Conservation (phyloP, 2,888 invertebrate genomes). For the Rhagium mordax region DNA sequence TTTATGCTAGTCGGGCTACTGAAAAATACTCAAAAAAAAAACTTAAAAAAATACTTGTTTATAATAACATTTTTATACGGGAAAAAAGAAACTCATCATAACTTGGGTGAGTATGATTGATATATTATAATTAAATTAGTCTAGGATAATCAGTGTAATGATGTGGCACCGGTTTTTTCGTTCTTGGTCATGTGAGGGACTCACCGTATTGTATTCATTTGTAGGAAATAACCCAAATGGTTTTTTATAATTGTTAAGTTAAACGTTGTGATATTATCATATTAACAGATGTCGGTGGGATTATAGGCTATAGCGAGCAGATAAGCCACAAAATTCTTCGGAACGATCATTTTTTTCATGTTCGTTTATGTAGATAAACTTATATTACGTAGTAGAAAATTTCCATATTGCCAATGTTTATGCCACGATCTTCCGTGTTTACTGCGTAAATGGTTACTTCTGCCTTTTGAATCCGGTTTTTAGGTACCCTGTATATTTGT, state of each 20-base stretch:
- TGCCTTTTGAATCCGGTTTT: no score
- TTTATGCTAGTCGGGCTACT: conserved; percentile 40
- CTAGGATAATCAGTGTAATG: background rate
- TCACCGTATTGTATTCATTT: background rate
- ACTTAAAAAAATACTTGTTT: background rate
- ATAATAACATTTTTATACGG: background rate
- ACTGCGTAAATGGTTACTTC: no score
- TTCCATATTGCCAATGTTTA: no score
- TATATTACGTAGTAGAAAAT: no score
- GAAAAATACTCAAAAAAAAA: conserved; percentile 35
- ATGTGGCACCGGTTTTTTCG: background rate
- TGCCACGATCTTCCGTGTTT: no score
- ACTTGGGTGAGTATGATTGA: conserved; percentile 1
- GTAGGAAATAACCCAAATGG: background rate
- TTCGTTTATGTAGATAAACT: no score
- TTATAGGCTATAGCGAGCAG: no score
- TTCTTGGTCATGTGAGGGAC: background rate
- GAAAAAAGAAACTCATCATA: background rate
- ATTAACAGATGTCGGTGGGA: background rate
- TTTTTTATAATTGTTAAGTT: background rate
- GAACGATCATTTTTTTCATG: no score
- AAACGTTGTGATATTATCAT: background rate
- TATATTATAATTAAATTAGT: background rate
- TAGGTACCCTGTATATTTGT: no score
- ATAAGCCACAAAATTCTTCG: no score